These are phyloP conservation scores for Sebastes trivittatus DNA, from an alignment of 2,797 vertebrate species.

Conservation along the genomic window DNA sequence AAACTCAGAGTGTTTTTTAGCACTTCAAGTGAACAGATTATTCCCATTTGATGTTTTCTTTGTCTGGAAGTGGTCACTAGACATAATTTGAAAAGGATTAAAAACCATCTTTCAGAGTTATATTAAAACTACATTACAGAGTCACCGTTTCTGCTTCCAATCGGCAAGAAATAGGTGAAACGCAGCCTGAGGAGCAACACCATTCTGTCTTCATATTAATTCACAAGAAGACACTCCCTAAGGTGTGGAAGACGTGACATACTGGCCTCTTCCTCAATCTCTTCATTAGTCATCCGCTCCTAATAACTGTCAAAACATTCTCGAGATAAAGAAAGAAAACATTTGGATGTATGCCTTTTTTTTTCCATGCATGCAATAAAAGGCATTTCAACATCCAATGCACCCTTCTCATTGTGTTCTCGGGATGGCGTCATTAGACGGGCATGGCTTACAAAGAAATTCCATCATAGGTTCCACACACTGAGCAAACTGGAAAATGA, in stretches of 20 bases:
- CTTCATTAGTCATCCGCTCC: neutral
- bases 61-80: neutral
- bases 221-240: neutral
- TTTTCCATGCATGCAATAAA: neutral
- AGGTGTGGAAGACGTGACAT: neutral
- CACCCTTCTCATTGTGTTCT: neutral
- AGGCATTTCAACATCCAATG: neutral
- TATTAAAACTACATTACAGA: constrained; percentile 2
- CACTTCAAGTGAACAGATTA: neutral
- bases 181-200: neutral
- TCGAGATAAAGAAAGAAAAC: neutral
- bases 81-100: neutral
- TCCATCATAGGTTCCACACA: neutral
- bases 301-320: neutral
- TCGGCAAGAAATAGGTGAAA: constrained; percentile 4
- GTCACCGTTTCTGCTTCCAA: neutral
- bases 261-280: neutral
- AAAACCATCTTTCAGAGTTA: neutral
- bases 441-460: neutral
- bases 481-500: neutral
- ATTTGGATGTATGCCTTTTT: neutral
- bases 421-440: neutral
- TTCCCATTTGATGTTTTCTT: neutral
- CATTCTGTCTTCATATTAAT: constrained; percentile 16
- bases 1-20: neutral